Conservation (phyloP, 2,888 invertebrate species). For the Ceriagrion tenellum region DNA sequence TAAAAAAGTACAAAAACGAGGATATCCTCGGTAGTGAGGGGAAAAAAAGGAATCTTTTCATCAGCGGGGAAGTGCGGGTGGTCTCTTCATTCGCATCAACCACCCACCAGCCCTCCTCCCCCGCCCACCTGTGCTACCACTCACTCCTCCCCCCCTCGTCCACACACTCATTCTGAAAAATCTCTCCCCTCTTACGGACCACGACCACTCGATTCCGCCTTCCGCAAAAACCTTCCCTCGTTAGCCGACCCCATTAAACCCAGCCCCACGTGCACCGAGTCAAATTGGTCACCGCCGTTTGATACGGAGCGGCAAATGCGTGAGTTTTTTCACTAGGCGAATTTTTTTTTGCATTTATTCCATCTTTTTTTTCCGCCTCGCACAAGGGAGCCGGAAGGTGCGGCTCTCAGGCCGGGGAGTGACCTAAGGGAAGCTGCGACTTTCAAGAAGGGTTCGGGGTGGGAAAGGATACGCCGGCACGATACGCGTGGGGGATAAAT, state of each 20-base stretch:
- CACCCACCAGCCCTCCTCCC: background rate
- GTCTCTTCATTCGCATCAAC: background rate
- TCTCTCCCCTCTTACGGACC: background rate
- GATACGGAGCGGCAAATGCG: conserved; percentile 32
- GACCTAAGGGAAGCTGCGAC: background rate
- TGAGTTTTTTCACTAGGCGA: background rate
- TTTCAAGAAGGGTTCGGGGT: too few relatives aligned
- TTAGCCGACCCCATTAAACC: conserved; percentile 47
- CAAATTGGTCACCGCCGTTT: conserved; percentile 60
- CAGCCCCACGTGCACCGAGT: conserved; percentile 21
- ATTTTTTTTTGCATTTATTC: background rate
- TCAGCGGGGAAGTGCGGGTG: background rate
- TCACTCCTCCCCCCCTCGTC: background rate
- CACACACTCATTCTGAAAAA: too few relatives aligned
- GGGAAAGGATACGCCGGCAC: too few relatives aligned
- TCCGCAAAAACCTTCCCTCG: conserved; percentile 35
- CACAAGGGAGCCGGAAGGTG: background rate
- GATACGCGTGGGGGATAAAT: background rate
- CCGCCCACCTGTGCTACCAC: too few relatives aligned
- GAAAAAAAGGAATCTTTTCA: background rate
- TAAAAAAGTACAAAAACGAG: too few relatives aligned
- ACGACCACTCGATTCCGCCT: conserved; percentile 17
- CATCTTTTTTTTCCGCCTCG: background rate
- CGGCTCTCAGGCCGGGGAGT: background rate
- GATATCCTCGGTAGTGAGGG: background rate